Percentiles rank a stretch among this genome's conserved stretches.
Evolutionary conservation across 2,113 vertebrate genomes (phyloP).

Genomic region (Apistogramma diplotaenia): DNA sequence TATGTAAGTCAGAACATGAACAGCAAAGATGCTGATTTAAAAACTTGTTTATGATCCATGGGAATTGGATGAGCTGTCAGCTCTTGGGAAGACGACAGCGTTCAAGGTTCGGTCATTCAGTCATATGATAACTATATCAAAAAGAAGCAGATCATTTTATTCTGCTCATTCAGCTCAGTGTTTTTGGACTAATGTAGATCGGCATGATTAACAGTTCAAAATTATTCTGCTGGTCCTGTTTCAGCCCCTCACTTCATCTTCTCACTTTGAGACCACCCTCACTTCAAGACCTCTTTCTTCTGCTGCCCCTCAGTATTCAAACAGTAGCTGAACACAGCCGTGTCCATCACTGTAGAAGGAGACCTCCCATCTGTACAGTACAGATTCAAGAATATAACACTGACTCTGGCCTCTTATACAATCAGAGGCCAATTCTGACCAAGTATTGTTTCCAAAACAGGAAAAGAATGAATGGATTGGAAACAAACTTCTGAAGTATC

Average conservation of each 20-base stretch:
- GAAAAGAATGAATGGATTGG: background rate
- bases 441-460: background rate
- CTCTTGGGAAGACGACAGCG: background rate
- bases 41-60: background rate
- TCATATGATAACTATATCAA: background rate
- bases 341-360: background rate
- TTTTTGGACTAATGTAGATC: background rate
- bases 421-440: background rate
- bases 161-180: background rate
- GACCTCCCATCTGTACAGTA: accelerated
- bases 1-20: background rate
- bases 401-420: background rate
- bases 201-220: background rate
- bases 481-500: background rate
- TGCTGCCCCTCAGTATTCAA: background rate
- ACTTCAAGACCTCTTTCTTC: no score
- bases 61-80: no score
- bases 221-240: background rate
- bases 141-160: accelerated
- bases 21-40: background rate
- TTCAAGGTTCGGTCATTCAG: background rate
- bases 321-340: background rate
- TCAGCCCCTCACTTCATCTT: background rate
- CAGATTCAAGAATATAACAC: background rate
- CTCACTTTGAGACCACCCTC: background rate